Base-by-base conservation (phyloP, 2,888 invertebrate species). In the Catonia carolina region DNA sequence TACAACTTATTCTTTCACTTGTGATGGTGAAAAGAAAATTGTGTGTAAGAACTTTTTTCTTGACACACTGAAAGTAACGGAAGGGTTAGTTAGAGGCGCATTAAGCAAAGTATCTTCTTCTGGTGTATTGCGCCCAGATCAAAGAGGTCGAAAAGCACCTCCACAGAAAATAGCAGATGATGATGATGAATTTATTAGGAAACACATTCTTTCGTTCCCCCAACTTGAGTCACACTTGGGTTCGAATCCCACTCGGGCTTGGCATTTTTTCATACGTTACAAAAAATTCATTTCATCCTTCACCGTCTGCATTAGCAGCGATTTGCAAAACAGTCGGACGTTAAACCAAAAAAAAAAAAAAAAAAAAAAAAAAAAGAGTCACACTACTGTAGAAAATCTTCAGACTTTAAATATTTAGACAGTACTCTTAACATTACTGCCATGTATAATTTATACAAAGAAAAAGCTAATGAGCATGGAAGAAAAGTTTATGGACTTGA, bases 41-140 rank as follows among this genome's bases (percentile, higher is more conserved):
- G 37, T 37, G 37, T 37, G 37, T 17, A 37, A 37, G 37, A 37
- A 37, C 37, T n/a, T n/a, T n/a, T n/a, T n/a, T n/a, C n/a, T n/a
- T n/a, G n/a, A n/a, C n/a, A n/a, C n/a, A n/a, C n/a, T 37, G 5
- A 37, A 37, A 15, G 37, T 37, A 10, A 37, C 37, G 17, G 37
- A 37, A 37, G 37, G 37, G 14, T 17, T 37, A 37, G 37, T 37
- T 6, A 37, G 37, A 37, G 37, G 37, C 17, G 37, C 37, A 15
- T 37, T 37, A n/a, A n/a, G n/a, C n/a, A n/a, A n/a, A n/a, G n/a
- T 37, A 37, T 37, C 37, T 37, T 3, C 37, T 37, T 37, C 5
- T 37, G 37, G 37, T 37, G 37, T 37, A 6, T 10, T 37, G 17
- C 37, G 17, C n/a, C 17, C 37, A 15, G 37, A 37, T 37, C 37